Evolutionary conservation across 2,888 invertebrate genomes (phyloP).

Genomic region (Campoplex nolae): DNA sequence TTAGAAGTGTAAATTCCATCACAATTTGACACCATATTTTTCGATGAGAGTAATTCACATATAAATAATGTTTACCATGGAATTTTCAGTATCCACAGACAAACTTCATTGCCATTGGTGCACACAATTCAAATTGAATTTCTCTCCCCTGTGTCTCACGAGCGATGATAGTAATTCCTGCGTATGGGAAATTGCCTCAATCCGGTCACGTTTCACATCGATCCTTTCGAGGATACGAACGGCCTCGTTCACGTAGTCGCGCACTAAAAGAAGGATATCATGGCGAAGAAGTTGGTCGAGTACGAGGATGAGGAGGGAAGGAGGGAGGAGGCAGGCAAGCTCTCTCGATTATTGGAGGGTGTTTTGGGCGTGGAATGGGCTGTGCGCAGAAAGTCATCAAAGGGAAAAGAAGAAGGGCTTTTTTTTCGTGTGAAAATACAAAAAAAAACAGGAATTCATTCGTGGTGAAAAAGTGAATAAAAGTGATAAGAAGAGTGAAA

Average conservation of each 20-base stretch:
- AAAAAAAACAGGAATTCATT: conserved; percentile 10
- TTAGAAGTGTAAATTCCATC: background rate
- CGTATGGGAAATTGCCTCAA: conserved; percentile 75
- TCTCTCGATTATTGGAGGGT: conserved; percentile 13
- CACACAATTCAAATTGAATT: conserved; percentile 72
- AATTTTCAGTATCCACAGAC: background rate
- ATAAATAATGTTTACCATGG: background rate
- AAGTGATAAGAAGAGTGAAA: conserved; percentile 48
- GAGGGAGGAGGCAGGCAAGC: background rate
- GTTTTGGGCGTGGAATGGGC: conserved; percentile 30
- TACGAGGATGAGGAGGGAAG: background rate
- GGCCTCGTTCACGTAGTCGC: conserved; percentile 26
- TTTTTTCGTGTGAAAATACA: conserved; percentile 1
- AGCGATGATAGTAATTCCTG: conserved; percentile 69
- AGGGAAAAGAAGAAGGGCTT: conserved; percentile 36
- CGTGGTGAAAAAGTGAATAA: conserved; percentile 47
- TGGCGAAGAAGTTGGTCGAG: conserved; percentile 26
- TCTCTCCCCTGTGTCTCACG: conserved; percentile 39
- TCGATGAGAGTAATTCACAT: background rate
- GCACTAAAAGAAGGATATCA: conserved; percentile 33
- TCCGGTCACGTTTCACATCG: conserved; percentile 56
- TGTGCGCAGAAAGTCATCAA: conserved; percentile 39
- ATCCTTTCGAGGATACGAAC: conserved; percentile 51
- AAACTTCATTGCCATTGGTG: conserved; percentile 24
- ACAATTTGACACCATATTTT: background rate